Evolutionary conservation across 2,888 invertebrate genomes (phyloP), one percentile per base, ranked within the genome.

Genomic region (Papilio gigon): DNA sequence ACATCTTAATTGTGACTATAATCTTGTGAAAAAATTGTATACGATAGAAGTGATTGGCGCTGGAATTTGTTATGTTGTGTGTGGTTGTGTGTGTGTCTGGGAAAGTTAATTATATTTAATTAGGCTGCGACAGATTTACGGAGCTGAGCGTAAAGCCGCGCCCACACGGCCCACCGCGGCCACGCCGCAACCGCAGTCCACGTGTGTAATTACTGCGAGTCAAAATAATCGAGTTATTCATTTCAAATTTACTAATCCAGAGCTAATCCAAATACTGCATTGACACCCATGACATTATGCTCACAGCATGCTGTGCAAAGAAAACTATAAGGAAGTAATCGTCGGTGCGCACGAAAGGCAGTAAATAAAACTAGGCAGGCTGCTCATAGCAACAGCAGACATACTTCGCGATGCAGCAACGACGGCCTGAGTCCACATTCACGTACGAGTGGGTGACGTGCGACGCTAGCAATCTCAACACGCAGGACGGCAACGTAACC

Each of bases 101-200:
- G 25, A 8, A 0, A 27, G 27, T 53, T 53, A 53, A 17, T 50
- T 50, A 25, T 53, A 53, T 56, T 56, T 56, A 56, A 56, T 56
- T 56, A 56, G 30, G 30, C 27, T 56, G 30, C 17, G 53, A 56
- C 53, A 56, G 53, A 56, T 56, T 56, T 17, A 56, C 30, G 9
- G n/a, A 9, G 53, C 50, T 17, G 30, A 30, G 53, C 53, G 30
- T 56, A 30, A 53, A 56, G 53, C 17, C 53, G 53, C 30, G 30
- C 9, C 53, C 30, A 56, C 30, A 30, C n/a, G 47, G 22, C 20
- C n/a, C 42, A 42, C 53, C 53, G 30, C 53, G 30, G 9, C 30
- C 53, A 30, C 27, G 2, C 53, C 14, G 25, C 27, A n/a, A n/a
- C n/a, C n/a, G 53, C 5, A 27, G 27, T 27, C n/a, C 9, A 17